phyloP scores from a whole-genome alignment of 2,888 invertebrate genomes.

The Drosophila anomalata region DNA sequence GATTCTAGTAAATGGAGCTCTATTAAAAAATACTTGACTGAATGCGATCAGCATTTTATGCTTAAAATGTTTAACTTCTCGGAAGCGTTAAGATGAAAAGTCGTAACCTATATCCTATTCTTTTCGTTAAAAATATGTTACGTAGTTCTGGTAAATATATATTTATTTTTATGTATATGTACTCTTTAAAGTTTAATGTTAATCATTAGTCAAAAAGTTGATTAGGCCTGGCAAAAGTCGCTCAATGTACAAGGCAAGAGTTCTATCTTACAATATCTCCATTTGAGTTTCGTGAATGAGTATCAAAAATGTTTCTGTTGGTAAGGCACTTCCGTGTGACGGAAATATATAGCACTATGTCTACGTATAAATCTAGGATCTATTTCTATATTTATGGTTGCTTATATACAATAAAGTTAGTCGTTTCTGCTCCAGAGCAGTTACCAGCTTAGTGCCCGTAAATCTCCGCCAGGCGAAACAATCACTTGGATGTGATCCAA shows the following conservation, averaged over 20 bases:
- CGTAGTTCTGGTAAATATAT: slow-evolving; percentile 71
- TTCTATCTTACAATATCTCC: slow-evolving; percentile 44
- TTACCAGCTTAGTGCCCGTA: slow-evolving; percentile 71
- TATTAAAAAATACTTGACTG: slow-evolving; percentile 67
- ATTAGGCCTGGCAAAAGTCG: slow-evolving; percentile 64
- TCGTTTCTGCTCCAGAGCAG: slow-evolving; percentile 2
- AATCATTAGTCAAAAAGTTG: slow-evolving; percentile 74
- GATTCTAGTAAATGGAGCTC: slow-evolving; percentile 64
- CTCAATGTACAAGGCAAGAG: slow-evolving; percentile 69
- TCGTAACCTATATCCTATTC: slow-evolving; percentile 37
- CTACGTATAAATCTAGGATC: slow-evolving; percentile 32
- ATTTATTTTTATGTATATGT: slow-evolving; percentile 45
- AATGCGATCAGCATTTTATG: slow-evolving; percentile 69
- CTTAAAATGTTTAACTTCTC: slow-evolving; percentile 72
- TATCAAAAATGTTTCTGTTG: slow-evolving; percentile 62
- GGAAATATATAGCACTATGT: slow-evolving; percentile 77
- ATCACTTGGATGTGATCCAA: slow-evolving; percentile 73
- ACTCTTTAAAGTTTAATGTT: slow-evolving; percentile 37
- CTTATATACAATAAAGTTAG: slow-evolving; percentile 30
- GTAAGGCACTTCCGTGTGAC: slow-evolving; percentile 84
- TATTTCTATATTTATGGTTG: slow-evolving; percentile 28
- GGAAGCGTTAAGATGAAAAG: slow-evolving; percentile 74
- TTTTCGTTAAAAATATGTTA: slow-evolving; percentile 76
- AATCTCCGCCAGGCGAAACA: slow-evolving; percentile 69
- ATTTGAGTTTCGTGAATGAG: slow-evolving; percentile 36